Percentiles rank a stretch among this genome's conserved stretches.
phyloP scores from a whole-genome alignment of 2,797 vertebrate genomes.

The Protosalanx chinensis region DNA sequence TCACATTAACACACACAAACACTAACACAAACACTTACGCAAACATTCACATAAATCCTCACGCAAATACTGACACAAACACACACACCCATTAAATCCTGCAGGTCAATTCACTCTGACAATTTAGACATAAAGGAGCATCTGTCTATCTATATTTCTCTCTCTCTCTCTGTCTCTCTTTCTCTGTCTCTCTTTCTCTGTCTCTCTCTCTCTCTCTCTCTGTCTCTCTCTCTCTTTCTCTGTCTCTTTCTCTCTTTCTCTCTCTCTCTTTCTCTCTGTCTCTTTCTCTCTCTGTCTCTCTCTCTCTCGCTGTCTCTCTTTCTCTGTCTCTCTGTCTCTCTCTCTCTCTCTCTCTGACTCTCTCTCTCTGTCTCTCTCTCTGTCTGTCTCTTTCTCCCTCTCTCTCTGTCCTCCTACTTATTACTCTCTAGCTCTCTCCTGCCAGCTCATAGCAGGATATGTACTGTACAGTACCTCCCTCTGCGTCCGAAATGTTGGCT shows the following conservation, averaged over 20 bases:
- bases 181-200: no score
- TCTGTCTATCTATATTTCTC: no score
- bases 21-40: no score
- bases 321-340: no score
- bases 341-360: neutral
- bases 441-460: conserved; percentile 1
- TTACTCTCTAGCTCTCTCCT: neutral
- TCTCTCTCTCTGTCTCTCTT: neutral
- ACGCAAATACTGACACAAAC: neutral
- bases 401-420: neutral
- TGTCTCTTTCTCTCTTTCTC: neutral
- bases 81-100: neutral
- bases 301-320: no score
- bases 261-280: no score
- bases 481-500: neutral
- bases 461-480: neutral
- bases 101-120: neutral
- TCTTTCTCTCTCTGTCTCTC: neutral
- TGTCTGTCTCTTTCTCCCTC: neutral
- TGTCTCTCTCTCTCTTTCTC: neutral
- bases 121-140: neutral
- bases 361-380: no score
- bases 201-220: neutral
- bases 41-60: no score
- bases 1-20: no score